Percentiles rank a stretch among this genome's conserved stretches.
Conservation (phyloP, 2,888 invertebrate species). For the Stictocephala bisonia region DNA sequence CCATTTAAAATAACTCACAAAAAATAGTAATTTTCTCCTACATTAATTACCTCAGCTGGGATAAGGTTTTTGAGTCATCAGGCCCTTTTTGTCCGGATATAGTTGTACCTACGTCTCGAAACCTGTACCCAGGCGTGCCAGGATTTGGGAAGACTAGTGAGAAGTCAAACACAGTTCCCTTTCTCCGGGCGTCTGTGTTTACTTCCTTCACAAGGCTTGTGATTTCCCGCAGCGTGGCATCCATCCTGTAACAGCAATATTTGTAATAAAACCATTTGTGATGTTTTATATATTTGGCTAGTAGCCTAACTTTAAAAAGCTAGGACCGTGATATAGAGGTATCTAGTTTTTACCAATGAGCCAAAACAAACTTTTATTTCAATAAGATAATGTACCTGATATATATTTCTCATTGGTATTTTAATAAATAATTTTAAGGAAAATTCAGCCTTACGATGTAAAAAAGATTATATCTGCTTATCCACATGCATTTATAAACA, state of each 20-base stretch:
- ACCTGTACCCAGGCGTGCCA: slow-evolving; percentile 82
- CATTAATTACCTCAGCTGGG: slow-evolving; percentile 71
- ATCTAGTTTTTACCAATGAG: too few relatives aligned
- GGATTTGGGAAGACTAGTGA: slow-evolving; percentile 87
- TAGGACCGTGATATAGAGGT: too few relatives aligned
- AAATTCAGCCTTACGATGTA: too few relatives aligned
- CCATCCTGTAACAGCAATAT: slow-evolving; percentile 68
- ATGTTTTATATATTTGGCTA: too few relatives aligned
- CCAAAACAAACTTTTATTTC: too few relatives aligned
- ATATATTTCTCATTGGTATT: too few relatives aligned
- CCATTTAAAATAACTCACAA: too few relatives aligned
- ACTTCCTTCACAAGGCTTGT: slow-evolving; percentile 98
- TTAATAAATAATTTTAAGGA: too few relatives aligned
- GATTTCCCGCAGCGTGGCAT: slow-evolving; percentile 95
- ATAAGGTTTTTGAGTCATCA: slow-evolving; percentile 94
- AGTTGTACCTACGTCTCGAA: slow-evolving; percentile 95
- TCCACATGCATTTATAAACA: too few relatives aligned
- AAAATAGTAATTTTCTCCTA: slow-evolving; percentile 46
- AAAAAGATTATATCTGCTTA: too few relatives aligned
- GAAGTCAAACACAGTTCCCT: slow-evolving; percentile 98
- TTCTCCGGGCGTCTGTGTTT: slow-evolving; percentile 94
- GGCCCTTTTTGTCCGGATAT: slow-evolving; percentile 92
- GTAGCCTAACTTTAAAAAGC: too few relatives aligned
- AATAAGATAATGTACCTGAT: too few relatives aligned
- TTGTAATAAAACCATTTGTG: neutral